A percentile compares a stretch with the other conserved stretches of the same genome.
These are phyloP conservation scores for Eolophus roseicapilla DNA, from an alignment of 2,113 vertebrate genomes.

Conservation along the genomic window DNA sequence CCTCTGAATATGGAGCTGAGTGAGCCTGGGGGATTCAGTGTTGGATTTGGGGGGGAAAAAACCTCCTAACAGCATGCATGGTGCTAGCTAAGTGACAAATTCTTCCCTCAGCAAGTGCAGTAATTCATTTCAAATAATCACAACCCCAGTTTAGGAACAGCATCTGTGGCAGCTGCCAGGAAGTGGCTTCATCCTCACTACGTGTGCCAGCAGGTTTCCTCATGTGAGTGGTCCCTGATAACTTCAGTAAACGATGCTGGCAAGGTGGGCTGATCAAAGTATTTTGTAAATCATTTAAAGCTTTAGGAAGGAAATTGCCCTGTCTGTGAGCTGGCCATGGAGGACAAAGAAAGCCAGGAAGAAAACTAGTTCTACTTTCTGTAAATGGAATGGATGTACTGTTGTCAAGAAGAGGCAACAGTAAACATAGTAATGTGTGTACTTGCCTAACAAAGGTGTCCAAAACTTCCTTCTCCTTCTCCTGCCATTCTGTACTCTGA, in stretches of 20 bases:
- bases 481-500: neutral
- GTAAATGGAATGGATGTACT: neutral
- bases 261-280: neutral
- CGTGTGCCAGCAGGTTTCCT: neutral
- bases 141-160: neutral
- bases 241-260: neutral
- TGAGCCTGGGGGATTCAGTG: fast-evolving
- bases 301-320: neutral
- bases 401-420: neutral
- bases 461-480: neutral
- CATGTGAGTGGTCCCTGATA: fast-evolving
- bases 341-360: neutral
- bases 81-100: neutral
- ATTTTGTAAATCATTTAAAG: neutral
- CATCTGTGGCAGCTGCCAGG: neutral
- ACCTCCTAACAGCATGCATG: fast-evolving
- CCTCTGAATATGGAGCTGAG: neutral
- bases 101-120: neutral
- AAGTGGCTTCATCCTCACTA: neutral
- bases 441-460: neutral
- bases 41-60: neutral
- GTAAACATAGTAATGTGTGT: neutral
- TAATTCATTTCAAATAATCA: neutral
- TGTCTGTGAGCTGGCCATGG: neutral
- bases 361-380: neutral